Evolutionary conservation across 2,113 vertebrate species (phyloP).

Genomic region (Dipodomys ordii): DNA sequence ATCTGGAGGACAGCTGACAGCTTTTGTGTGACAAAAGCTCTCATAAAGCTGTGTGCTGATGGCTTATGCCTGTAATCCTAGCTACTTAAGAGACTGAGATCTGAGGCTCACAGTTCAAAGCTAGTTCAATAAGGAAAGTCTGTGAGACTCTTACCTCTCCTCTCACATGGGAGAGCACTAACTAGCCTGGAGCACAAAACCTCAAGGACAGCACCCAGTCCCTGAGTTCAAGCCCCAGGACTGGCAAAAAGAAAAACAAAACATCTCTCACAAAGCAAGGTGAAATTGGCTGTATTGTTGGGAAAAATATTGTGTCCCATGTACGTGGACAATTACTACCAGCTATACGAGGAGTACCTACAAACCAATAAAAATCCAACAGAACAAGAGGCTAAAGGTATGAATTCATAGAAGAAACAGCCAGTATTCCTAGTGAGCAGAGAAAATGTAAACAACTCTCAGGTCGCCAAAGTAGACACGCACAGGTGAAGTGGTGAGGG

Average conservation of each 20-base stretch:
- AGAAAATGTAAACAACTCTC: no score
- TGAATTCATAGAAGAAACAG: background rate
- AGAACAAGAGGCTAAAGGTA: background rate
- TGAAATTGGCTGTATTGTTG: background rate
- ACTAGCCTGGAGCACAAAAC: no score
- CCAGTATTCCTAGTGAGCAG: background rate
- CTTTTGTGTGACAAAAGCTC: background rate
- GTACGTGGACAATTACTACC: background rate
- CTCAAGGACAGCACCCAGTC: no score
- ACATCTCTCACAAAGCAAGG: background rate
- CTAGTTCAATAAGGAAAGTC: no score
- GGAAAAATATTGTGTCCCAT: background rate
- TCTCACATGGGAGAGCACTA: no score
- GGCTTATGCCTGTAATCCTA: no score
- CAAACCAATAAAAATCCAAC: background rate
- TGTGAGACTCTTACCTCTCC: no score
- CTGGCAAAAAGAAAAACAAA: no score
- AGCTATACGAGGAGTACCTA: background rate
- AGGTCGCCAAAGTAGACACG: background rate
- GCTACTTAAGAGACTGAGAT: no score
- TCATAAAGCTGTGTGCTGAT: background rate
- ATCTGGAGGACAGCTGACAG: background rate
- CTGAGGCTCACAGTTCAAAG: no score
- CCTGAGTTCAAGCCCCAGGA: no score
- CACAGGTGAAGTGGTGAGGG: background rate